Evolutionary conservation across 2,888 invertebrate genomes (phyloP).

Genomic region (Synergus gifuensis): DNA sequence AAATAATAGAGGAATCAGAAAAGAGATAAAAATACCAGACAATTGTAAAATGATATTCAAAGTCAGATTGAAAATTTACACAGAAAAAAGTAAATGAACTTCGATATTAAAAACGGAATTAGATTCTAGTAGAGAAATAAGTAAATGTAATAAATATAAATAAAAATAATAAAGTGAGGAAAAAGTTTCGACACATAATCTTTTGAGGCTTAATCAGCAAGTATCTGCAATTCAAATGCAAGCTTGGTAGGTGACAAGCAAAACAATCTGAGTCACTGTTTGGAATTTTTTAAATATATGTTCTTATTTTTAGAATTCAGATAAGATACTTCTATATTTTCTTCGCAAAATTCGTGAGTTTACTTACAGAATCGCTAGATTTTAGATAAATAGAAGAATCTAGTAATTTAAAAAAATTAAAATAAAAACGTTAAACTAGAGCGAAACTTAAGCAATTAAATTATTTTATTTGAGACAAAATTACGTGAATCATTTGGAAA

Average conservation of each 20-base stretch:
- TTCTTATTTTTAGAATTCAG: conserved; percentile 3
- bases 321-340: background rate
- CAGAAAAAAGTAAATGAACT: background rate
- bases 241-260: background rate
- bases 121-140: background rate
- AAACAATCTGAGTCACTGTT: conserved; percentile 19
- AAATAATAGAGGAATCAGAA: background rate
- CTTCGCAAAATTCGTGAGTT: background rate
- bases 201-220: background rate
- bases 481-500: conserved; percentile 1
- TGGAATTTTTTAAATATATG: background rate
- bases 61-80: background rate
- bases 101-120: background rate
- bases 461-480: background rate
- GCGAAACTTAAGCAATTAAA: background rate
- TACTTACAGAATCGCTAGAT: background rate
- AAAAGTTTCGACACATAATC: conserved; percentile 4
- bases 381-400: background rate
- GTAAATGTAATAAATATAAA: background rate
- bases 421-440: background rate
- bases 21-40: background rate
- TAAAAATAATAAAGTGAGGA: background rate
- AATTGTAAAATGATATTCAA: background rate
- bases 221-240: conserved; percentile 19
- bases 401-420: background rate